These are phyloP conservation scores for Siniperca chuatsi DNA, from an alignment of 2,113 vertebrate genomes.

Conservation along the genomic window DNA sequence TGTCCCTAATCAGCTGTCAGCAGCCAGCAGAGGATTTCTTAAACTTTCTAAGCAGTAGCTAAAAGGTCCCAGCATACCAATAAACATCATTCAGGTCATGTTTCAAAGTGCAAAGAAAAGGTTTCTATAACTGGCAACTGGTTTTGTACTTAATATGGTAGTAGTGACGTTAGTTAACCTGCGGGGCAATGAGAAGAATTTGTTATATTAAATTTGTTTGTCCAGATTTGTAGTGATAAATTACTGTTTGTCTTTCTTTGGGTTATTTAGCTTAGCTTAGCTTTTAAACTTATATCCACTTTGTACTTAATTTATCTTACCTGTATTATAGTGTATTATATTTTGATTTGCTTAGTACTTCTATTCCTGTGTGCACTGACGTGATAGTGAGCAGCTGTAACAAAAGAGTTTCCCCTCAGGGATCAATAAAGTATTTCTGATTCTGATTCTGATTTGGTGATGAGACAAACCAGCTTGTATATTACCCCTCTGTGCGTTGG, in stretches of 20 bases:
- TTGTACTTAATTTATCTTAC: no score
- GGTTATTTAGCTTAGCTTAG: not conserved
- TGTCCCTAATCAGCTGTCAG: slow-evolving; percentile 63
- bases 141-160: not conserved
- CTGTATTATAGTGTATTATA: no score
- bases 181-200: not conserved
- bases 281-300: no score
- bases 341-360: no score
- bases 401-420: no score
- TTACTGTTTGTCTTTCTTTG: not conserved
- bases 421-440: no score
- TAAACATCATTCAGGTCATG: slow-evolving; percentile 3
- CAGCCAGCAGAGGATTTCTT: slow-evolving; percentile 31
- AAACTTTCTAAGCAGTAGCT: not conserved
- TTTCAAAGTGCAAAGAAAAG: not conserved
- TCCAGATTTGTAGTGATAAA: not conserved
- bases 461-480: not conserved
- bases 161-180: not conserved
- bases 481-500: not conserved
- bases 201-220: not conserved
- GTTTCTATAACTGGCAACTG: not conserved
- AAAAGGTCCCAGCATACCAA: slow-evolving; percentile 9
- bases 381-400: no score
- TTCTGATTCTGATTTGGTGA: not conserved
- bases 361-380: no score